Conservation (phyloP, 2,888 invertebrate species). For the Dendrolimus houi region DNA sequence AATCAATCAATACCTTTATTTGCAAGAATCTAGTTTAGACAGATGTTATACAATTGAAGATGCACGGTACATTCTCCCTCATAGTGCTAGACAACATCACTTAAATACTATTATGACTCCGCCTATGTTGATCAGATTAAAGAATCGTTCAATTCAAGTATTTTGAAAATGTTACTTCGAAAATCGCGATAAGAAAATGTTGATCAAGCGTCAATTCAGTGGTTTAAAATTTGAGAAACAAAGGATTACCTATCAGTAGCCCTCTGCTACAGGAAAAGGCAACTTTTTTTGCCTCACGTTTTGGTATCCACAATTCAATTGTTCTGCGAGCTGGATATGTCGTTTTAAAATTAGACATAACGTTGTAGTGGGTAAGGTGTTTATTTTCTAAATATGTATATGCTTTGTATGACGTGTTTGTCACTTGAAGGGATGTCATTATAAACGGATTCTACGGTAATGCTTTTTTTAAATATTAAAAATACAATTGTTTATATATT, state of each 20-base stretch:
- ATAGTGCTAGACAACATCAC: too few relatives aligned
- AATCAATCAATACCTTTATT: too few relatives aligned
- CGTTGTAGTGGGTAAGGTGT: background rate
- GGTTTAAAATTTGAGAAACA: background rate
- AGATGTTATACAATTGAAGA: too few relatives aligned
- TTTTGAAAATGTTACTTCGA: background rate
- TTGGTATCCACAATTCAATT: background rate
- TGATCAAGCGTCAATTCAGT: background rate
- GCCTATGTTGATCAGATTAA: background rate
- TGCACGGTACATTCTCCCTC: too few relatives aligned
- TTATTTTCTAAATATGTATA: too few relatives aligned
- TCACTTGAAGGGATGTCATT: too few relatives aligned
- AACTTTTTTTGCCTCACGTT: background rate
- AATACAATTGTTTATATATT: too few relatives aligned
- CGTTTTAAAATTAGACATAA: background rate
- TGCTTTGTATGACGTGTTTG: too few relatives aligned
- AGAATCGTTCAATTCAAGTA: background rate
- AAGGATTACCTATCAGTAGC: background rate
- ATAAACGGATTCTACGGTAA: too few relatives aligned
- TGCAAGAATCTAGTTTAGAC: too few relatives aligned
- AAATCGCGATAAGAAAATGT: background rate
- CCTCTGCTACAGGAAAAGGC: background rate
- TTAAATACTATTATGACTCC: too few relatives aligned
- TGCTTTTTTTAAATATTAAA: too few relatives aligned
- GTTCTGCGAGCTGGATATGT: background rate